phyloP scores from a whole-genome alignment of 2,113 vertebrate species.

The Otus sunia region DNA sequence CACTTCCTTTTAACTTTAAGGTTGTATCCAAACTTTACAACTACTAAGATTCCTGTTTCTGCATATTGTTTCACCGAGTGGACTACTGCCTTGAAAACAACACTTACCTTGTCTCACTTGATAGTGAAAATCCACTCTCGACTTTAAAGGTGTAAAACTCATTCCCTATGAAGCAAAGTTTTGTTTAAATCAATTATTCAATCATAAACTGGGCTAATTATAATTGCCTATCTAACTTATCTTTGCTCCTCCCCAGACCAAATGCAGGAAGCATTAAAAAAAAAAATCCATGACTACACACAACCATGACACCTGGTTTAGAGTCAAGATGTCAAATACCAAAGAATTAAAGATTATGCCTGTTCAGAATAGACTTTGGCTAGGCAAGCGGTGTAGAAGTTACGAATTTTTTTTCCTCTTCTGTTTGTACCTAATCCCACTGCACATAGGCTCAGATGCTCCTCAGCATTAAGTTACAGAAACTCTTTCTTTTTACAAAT shows the following conservation, averaged over 20 bases:
- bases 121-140: neutral
- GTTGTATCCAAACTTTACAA: neutral
- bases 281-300: neutral
- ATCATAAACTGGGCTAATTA: neutral
- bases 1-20: neutral
- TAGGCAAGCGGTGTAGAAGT: neutral
- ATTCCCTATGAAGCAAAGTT: neutral
- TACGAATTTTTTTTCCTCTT: neutral
- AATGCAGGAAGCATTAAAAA: neutral
- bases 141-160: neutral
- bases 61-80: fast-evolving
- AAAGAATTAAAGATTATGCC: neutral
- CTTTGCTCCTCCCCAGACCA: neutral
- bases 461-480: fast-evolving
- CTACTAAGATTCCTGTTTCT: neutral
- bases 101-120: neutral
- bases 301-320: neutral
- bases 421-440: neutral
- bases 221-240: neutral
- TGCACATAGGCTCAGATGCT: neutral
- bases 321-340: neutral
- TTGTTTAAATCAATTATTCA: neutral
- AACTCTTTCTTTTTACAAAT: neutral
- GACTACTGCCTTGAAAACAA: neutral
- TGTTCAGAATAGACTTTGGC: neutral